Conservation (phyloP, 2,797 vertebrate species). For the Apodemus agrarius region DNA sequence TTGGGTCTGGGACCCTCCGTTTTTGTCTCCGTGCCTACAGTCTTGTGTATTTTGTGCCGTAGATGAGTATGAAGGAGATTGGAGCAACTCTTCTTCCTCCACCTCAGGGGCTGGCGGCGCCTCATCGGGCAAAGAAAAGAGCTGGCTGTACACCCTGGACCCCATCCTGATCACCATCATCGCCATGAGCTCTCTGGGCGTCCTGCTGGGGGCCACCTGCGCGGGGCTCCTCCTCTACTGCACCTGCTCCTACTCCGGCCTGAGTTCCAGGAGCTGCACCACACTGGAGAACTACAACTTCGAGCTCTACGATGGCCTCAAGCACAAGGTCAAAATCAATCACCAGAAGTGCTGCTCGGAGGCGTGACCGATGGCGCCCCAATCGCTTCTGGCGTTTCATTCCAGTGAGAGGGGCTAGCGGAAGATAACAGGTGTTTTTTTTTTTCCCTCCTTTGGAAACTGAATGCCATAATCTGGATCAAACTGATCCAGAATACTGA, state of each 20-base stretch:
- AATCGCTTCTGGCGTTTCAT: constrained; percentile 76
- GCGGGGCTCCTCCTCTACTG: constrained; percentile 97
- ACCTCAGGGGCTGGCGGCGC: constrained; percentile 91
- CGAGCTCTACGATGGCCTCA: constrained; percentile 97
- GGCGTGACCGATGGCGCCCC: constrained; percentile 89
- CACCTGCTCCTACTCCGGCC: constrained; percentile 95
- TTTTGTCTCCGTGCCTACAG: neutral
- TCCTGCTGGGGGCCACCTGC: constrained; percentile 95
- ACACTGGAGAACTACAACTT: constrained; percentile 99
- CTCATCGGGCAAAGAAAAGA: constrained; percentile 93
- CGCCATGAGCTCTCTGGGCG: constrained; percentile 97
- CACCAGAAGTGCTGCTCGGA: constrained; percentile 99
- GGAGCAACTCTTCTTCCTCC: constrained; percentile 91
- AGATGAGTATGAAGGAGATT: constrained; percentile 93
- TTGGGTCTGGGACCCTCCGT: neutral
- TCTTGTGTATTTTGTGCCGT: constrained; percentile 73
- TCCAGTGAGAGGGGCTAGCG: constrained; percentile 80
- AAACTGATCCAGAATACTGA: constrained; percentile 70
- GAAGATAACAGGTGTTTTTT: constrained; percentile 77
- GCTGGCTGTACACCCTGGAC: constrained; percentile 96
- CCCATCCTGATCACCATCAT: constrained; percentile 99
- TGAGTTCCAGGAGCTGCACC: constrained; percentile 96
- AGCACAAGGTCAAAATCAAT: constrained; percentile 99
- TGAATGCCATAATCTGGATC: constrained; percentile 86
- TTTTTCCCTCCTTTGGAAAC: constrained; percentile 84